These are phyloP conservation scores for Nomada flava DNA, from an alignment of 2,888 invertebrate species.

Conservation along the genomic window DNA sequence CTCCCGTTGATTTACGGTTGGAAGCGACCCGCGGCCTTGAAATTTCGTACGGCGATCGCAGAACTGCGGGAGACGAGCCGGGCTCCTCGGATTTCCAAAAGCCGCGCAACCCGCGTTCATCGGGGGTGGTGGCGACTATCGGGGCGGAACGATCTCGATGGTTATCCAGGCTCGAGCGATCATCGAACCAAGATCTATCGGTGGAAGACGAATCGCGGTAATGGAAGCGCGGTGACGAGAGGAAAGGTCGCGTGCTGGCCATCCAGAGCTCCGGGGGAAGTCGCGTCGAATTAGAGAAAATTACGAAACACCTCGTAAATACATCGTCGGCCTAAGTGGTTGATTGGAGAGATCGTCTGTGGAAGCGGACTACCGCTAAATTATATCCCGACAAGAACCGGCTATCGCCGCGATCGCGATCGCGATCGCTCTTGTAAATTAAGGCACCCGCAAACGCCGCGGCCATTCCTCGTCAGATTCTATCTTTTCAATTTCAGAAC, in stretches of 20 bases:
- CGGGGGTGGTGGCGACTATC: background rate
- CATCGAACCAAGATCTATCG: constrained; percentile 46
- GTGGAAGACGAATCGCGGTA: background rate
- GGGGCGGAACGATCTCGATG: constrained; percentile 40
- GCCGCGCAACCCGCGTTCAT: constrained; percentile 15
- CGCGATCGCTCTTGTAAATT: constrained; percentile 76
- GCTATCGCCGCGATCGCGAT: constrained; percentile 77
- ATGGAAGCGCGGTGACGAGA: background rate
- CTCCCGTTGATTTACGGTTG: constrained; percentile 23
- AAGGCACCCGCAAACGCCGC: constrained; percentile 65
- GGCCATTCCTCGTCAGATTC: constrained; percentile 24
- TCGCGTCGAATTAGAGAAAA: constrained; percentile 83
- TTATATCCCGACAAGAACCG: constrained; percentile 80
- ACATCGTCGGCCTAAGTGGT: constrained; percentile 83
- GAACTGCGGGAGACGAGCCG: background rate
- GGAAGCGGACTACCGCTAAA: constrained; percentile 83
- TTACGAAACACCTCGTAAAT: constrained; percentile 84
- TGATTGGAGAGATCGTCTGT: constrained; percentile 81
- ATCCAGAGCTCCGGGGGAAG: constrained; percentile 35
- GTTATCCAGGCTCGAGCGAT: constrained; percentile 69
- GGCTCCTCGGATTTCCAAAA: constrained; percentile 30
- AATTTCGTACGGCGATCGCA: background rate
- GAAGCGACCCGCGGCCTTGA: background rate
- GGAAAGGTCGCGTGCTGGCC: constrained; percentile 44
- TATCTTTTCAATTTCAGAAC: constrained; percentile 42